phyloP scores from a whole-genome alignment of 2,888 invertebrate species.

The Deilephila porcellus region DNA sequence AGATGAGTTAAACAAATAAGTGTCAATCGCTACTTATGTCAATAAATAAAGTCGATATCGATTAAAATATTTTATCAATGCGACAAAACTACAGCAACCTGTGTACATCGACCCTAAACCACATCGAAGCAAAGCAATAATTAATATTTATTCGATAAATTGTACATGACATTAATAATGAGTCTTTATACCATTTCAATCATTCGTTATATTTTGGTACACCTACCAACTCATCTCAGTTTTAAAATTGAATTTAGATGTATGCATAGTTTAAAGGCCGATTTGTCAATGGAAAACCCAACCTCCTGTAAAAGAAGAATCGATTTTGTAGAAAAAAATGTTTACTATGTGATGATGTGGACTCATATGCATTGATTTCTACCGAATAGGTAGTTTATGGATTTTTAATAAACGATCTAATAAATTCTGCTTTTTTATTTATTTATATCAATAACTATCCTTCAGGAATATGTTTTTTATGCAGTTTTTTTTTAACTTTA shows the following conservation, averaged over 20 bases:
- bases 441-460: background rate
- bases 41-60: background rate
- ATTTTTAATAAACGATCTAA: slow-evolving; percentile 73
- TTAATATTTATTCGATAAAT: background rate
- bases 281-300: background rate
- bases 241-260: background rate
- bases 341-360: slow-evolving; percentile 50
- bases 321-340: slow-evolving; percentile 16
- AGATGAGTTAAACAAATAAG: background rate
- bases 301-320: slow-evolving; percentile 4
- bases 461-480: too few relatives aligned
- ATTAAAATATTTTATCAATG: background rate
- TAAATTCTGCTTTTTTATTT: slow-evolving; percentile 44
- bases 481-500: too few relatives aligned
- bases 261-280: background rate
- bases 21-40: background rate
- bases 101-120: slow-evolving; percentile 19
- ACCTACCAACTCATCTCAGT: background rate
- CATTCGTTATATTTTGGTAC: background rate
- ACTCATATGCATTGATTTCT: slow-evolving; percentile 50
- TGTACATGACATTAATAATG: background rate
- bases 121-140: slow-evolving; percentile 22
- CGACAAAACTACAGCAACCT: background rate
- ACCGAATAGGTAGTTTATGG: slow-evolving; percentile 63
- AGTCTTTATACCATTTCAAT: background rate